phyloP scores from a whole-genome alignment of 2,888 invertebrate species.

The Xanthostigma xanthostigma region DNA sequence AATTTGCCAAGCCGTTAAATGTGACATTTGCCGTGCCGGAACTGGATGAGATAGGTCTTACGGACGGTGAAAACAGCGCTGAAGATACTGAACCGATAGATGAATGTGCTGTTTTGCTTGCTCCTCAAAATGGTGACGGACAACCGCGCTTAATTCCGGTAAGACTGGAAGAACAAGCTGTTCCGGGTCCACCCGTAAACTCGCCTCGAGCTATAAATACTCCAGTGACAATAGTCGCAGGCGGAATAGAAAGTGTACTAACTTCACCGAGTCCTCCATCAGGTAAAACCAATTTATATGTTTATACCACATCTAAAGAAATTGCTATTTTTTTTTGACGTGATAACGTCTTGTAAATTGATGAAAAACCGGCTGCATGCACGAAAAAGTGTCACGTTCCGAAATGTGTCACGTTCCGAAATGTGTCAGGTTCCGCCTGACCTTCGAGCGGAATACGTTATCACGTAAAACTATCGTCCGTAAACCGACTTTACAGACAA shows the following conservation, averaged over 20 bases:
- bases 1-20: conserved; percentile 67
- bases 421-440: no score
- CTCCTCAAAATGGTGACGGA: conserved; percentile 24
- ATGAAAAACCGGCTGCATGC: no score
- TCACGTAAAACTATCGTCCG: no score
- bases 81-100: conserved; percentile 54
- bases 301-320: conserved; percentile 17
- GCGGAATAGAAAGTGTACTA: conserved; percentile 26
- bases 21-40: conserved; percentile 80
- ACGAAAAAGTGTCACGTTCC: no score
- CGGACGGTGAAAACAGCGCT: conserved; percentile 42
- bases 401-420: no score
- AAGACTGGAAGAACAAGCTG: conserved; percentile 4
- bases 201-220: conserved; percentile 14
- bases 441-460: no score
- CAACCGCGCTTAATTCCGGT: not conserved
- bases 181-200: conserved; percentile 8
- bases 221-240: conserved; percentile 26
- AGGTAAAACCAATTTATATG: conserved; percentile 25
- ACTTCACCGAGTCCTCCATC: conserved; percentile 44
- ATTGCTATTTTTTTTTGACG: no score
- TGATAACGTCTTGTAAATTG: no score
- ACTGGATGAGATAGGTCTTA: conserved; percentile 57
- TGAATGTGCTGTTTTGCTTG: conserved; percentile 54
- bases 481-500: no score